These are phyloP conservation scores for Pherbina coryleti DNA, from an alignment of 2,888 invertebrate species.

Conservation along the genomic window DNA sequence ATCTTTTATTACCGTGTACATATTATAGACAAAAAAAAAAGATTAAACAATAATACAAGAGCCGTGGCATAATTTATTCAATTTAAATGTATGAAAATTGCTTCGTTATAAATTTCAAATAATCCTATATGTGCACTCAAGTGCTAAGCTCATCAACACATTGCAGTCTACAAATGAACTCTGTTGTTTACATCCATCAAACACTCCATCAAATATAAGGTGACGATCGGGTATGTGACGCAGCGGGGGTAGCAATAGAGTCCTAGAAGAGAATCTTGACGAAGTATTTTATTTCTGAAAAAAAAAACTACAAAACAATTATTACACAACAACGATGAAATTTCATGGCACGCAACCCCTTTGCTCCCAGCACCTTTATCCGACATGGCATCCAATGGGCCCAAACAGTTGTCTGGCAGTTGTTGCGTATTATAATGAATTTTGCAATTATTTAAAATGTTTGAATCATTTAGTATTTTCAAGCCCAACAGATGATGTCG, in stretches of 20 bases:
- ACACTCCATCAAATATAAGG: conserved; percentile 13
- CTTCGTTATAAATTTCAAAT: conserved; percentile 53
- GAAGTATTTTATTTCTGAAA: not conserved
- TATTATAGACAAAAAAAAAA: no score
- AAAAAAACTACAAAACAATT: no score
- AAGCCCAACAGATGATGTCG: conserved; percentile 53
- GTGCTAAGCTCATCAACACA: conserved; percentile 29
- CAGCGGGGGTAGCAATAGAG: not conserved
- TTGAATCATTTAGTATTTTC: conserved; percentile 65
- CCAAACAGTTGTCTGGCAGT: no score
- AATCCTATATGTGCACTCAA: conserved; percentile 29
- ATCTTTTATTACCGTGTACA: no score
- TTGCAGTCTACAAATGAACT: conserved; percentile 20
- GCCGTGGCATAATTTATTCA: conserved; percentile 63
- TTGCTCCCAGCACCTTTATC: no score
- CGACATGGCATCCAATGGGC: no score
- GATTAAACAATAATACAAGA: conserved; percentile 61
- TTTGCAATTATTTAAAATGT: conserved; percentile 66
- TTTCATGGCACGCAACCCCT: no score
- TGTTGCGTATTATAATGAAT: conserved; percentile 58
- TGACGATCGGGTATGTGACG: not conserved
- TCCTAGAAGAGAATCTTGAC: not conserved
- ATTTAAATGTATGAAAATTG: conserved; percentile 60
- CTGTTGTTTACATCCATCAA: conserved; percentile 12
- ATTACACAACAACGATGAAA: no score